phyloP scores from a whole-genome alignment of 2,113 vertebrate genomes.

The Cyanocitta stelleri region DNA sequence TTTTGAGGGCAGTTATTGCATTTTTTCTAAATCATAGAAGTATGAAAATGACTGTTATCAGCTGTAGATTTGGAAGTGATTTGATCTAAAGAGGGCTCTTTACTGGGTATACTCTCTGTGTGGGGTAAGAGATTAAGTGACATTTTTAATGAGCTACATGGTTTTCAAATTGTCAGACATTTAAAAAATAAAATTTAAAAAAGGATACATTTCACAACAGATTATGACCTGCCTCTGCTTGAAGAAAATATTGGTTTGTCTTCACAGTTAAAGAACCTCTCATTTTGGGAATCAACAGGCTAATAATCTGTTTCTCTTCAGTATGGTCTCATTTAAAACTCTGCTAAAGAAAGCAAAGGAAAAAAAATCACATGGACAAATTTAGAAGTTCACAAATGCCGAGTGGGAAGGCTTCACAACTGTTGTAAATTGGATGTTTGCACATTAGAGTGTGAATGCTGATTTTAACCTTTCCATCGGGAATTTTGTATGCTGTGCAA shows the following conservation, averaged over 20 bases:
- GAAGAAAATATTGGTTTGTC: background rate
- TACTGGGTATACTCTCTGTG: background rate
- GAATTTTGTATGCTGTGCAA: background rate
- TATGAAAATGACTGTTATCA: background rate
- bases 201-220: background rate
- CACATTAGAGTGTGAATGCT: background rate
- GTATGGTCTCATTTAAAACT: background rate
- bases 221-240: background rate
- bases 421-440: background rate
- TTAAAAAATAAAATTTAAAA: background rate
- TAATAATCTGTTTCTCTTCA: background rate
- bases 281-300: background rate
- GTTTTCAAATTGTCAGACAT: background rate
- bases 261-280: background rate
- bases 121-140: background rate
- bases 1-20: background rate
- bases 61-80: background rate
- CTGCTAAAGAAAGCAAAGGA: background rate
- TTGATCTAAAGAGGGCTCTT: background rate
- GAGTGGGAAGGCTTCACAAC: background rate
- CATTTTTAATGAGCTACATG: background rate
- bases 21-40: background rate
- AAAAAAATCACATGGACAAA: background rate
- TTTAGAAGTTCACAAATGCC: background rate
- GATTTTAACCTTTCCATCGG: background rate